Evolutionary conservation across 2,797 vertebrate genomes (phyloP).

Genomic region (Sebastes vulpes): DNA sequence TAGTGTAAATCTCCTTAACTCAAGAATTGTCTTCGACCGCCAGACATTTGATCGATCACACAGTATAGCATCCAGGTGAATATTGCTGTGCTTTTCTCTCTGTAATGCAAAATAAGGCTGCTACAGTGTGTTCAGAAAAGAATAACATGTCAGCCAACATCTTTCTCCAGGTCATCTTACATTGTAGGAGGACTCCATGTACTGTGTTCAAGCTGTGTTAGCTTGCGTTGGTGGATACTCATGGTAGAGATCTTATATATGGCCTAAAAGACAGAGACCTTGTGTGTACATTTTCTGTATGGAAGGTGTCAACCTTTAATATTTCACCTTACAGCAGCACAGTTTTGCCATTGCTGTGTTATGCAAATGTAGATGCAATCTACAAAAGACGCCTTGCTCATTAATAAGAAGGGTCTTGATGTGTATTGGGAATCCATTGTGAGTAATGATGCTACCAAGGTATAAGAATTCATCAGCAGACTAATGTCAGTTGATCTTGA

Average conservation of each 20-base stretch:
- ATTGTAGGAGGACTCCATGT: background rate
- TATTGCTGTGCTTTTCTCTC: background rate
- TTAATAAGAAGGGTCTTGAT: slow-evolving; percentile 19
- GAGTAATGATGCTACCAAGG: slow-evolving; percentile 19
- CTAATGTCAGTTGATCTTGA: slow-evolving; percentile 28
- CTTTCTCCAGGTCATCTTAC: background rate
- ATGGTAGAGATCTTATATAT: background rate
- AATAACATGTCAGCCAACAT: background rate
- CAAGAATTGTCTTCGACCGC: background rate
- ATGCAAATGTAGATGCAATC: slow-evolving; percentile 30
- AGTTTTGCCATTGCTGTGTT: background rate
- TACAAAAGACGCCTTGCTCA: slow-evolving; percentile 5
- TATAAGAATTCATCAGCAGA: slow-evolving; percentile 33
- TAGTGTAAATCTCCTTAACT: background rate
- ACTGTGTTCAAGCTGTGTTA: background rate
- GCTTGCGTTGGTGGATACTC: background rate
- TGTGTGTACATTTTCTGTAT: background rate
- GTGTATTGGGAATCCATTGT: slow-evolving; percentile 28
- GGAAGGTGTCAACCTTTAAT: background rate
- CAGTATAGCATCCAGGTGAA: background rate
- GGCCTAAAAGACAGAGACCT: background rate
- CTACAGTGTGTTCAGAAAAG: background rate
- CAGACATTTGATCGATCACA: background rate
- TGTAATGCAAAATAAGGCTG: background rate
- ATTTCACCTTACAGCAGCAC: background rate